Base-by-base conservation (phyloP, 64 coral and sea anemone genomes). In the Astreopora myriophthalma region DNA sequence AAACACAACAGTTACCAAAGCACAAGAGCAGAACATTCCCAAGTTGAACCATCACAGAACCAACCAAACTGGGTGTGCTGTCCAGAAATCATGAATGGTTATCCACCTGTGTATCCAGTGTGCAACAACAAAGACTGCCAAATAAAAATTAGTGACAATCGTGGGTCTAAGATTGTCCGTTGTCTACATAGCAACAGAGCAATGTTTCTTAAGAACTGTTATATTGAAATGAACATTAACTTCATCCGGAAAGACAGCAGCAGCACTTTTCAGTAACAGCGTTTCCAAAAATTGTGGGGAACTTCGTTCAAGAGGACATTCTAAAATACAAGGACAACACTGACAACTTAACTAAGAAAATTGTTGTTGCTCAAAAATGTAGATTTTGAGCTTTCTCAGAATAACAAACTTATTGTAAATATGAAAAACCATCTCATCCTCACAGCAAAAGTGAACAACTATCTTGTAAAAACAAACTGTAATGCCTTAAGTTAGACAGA, bases 81-180 rank as follows among this genome's bases (percentile, higher is more conserved):
- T 91, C 78, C 89, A 63, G 78, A 84, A 61, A 91, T 80, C 19
- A 71, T 81, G 63, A 90, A 81, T 17, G 30, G 83, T 84, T 84
- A 37, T 44, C 46, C 89, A 73, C 83, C 26, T 74, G 44, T 91
- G 1, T 92, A 92, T 92, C 68, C 79, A 48, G 48, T 85, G 34
- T 92, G 78, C 79, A 92, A 85, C 68, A 92, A 84, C 68, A 92
- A 85, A 85, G 69, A 92, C 68, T 85, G 79, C 14, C 14, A 48
- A 31, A 85, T 58, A 60, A 83, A 91, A 36, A 71, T 16, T 35
- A 71, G 29, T 73, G 66, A 62, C 60, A 91, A 84, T 13, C 75
- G 40, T 37, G 76, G 75, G 19, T 57, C 76, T 20, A 71, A 37
- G 0, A 52, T 90, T 52, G 88, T 91, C 25, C 29, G 22, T 62